A percentile compares a stretch with the other conserved stretches of the same genome.
Conservation (phyloP, 2,797 vertebrate species). For the Sebastiscus tertius region DNA sequence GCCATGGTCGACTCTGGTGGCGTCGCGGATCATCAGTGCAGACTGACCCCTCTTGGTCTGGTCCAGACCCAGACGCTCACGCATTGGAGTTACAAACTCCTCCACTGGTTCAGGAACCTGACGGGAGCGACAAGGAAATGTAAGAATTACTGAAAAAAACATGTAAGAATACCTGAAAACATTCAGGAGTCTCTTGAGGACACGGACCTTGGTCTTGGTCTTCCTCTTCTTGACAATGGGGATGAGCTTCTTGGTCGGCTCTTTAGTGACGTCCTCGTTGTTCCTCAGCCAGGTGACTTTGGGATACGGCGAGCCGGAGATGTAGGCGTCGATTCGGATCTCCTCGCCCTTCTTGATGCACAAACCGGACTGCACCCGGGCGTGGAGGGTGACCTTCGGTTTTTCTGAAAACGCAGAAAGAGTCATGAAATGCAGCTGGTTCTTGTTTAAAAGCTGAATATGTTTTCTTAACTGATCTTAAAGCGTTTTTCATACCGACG, state of each 20-base stretch:
- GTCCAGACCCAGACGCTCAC: slow-evolving; percentile 90
- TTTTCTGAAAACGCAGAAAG: slow-evolving; percentile 84
- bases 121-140: not conserved
- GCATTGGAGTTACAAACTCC: slow-evolving; percentile 88
- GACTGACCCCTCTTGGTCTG: slow-evolving; percentile 89
- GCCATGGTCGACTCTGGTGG: slow-evolving; percentile 90
- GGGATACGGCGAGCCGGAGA: slow-evolving; percentile 96
- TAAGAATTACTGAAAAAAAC: too few species aligned
- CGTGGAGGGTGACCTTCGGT: slow-evolving; percentile 90
- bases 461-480: not conserved
- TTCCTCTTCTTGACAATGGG: slow-evolving; percentile 82
- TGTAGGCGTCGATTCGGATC: slow-evolving; percentile 88
- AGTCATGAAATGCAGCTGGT: not conserved
- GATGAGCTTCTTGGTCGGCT: slow-evolving; percentile 87
- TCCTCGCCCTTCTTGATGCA: slow-evolving; percentile 91
- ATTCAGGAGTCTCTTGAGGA: not conserved
- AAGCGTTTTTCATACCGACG: slow-evolving; percentile 80
- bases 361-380: slow-evolving; percentile 87
- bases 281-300: slow-evolving; percentile 93
- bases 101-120: slow-evolving; percentile 85
- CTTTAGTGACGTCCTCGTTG: slow-evolving; percentile 88
- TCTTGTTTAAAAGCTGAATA: not conserved
- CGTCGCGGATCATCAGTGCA: slow-evolving; percentile 88
- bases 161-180: rapidly evolving
- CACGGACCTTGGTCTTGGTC: slow-evolving; percentile 73